These are phyloP conservation scores for Mastomys coucha DNA, from an alignment of 2,113 vertebrate species.

Conservation along the genomic window DNA sequence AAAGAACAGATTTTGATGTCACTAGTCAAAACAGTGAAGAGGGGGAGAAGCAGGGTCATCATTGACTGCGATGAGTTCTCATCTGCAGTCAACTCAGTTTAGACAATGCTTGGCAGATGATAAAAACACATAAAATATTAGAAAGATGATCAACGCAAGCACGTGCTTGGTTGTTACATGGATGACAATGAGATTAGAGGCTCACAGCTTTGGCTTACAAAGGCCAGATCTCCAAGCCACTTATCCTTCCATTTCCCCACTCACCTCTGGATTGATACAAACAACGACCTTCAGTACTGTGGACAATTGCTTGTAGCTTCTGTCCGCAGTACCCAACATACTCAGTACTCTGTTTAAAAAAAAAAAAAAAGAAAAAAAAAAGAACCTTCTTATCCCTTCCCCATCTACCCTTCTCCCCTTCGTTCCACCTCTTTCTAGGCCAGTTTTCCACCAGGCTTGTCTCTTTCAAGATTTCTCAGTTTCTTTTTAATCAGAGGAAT, in stretches of 20 bases:
- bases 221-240: neutral
- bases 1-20: neutral
- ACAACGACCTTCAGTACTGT: neutral
- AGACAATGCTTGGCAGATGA: neutral
- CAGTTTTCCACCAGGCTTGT: neutral
- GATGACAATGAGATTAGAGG: neutral
- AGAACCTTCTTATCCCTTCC: neutral
- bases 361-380: no score
- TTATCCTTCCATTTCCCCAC: neutral
- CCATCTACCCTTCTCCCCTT: neutral
- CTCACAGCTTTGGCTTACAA: neutral
- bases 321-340: neutral
- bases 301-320: slow-evolving; percentile 12
- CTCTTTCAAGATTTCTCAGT: neutral
- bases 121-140: neutral
- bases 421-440: neutral
- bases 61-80: neutral
- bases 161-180: neutral
- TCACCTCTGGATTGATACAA: neutral
- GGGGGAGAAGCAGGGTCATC: neutral
- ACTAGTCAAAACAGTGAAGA: neutral
- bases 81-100: neutral
- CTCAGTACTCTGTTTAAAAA: no score
- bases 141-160: neutral
- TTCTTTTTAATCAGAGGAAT: neutral